Percentiles rank a stretch among this genome's conserved stretches.
Conservation (phyloP, 2,113 vertebrate species). For the Natator depressus region DNA sequence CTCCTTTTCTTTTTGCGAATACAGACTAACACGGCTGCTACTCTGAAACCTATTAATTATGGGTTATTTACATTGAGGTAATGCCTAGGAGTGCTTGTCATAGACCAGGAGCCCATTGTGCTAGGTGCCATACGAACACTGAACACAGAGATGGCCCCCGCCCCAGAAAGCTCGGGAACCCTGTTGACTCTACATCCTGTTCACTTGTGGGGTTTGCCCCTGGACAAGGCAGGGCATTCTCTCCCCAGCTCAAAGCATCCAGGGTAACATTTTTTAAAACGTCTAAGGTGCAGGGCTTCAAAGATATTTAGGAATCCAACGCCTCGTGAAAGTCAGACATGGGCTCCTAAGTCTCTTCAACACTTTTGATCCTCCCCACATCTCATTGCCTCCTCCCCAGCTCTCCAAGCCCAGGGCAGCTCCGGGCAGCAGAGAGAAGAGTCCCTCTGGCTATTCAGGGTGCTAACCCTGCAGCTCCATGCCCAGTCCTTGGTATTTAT, state of each 20-base stretch:
- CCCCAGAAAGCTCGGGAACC: not conserved
- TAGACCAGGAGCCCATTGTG: not conserved
- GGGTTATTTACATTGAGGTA: not conserved
- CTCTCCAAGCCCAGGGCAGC: not conserved
- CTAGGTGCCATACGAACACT: not conserved
- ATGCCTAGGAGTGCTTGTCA: no score
- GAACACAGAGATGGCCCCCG: no score
- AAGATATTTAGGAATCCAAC: not conserved
- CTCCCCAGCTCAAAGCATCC: not conserved
- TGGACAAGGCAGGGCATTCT: not conserved
- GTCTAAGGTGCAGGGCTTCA: not conserved
- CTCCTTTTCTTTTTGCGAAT: no score
- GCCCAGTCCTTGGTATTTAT: not conserved
- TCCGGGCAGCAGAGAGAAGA: not conserved
- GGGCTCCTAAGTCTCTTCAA: not conserved
- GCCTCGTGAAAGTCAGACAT: not conserved
- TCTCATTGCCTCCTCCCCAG: not conserved
- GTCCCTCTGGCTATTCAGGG: not conserved
- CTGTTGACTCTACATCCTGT: not conserved
- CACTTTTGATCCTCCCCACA: not conserved
- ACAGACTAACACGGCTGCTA: no score
- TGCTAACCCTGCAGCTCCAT: not conserved
- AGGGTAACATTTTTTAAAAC: not conserved
- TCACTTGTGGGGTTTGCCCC: not conserved
- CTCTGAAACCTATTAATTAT: not conserved